Evolutionary conservation across 2,888 invertebrate genomes (phyloP).

Genomic region (Lasioglossum calceatum): DNA sequence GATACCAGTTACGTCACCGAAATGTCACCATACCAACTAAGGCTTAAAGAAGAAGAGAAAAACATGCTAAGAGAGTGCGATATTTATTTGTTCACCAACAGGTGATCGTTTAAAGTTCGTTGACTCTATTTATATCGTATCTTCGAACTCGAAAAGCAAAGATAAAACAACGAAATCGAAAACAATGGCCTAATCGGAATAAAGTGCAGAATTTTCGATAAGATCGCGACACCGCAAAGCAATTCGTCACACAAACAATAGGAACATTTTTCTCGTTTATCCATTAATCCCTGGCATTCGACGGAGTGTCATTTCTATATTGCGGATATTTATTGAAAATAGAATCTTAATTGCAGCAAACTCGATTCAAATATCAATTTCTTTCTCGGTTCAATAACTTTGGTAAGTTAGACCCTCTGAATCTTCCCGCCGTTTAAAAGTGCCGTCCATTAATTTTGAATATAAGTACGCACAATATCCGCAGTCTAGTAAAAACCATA

Average conservation of each 20-base stretch:
- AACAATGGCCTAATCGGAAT: conserved; percentile 4
- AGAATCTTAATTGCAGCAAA: neutral
- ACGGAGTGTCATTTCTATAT: neutral
- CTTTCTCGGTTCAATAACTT: neutral
- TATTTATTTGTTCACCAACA: neutral
- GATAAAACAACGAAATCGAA: neutral
- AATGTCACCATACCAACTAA: too few species aligned
- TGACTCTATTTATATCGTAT: neutral
- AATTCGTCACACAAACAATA: neutral
- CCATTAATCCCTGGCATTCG: neutral
- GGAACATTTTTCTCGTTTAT: neutral
- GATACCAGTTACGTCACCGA: too few species aligned
- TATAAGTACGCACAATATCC: neutral
- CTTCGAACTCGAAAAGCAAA: neutral
- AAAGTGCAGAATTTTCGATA: conserved; percentile 25
- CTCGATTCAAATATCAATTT: neutral
- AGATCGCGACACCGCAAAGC: conserved; percentile 21
- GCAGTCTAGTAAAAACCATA: neutral
- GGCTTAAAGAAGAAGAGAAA: too few species aligned
- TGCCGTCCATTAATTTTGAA: neutral
- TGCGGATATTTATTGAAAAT: too few species aligned
- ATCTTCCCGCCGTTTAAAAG: neutral
- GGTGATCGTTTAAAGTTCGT: neutral
- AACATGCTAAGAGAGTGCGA: neutral
- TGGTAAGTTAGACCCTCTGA: neutral